phyloP scores from a whole-genome alignment of 2,797 vertebrate genomes.

The Enteromius mattozi region DNA sequence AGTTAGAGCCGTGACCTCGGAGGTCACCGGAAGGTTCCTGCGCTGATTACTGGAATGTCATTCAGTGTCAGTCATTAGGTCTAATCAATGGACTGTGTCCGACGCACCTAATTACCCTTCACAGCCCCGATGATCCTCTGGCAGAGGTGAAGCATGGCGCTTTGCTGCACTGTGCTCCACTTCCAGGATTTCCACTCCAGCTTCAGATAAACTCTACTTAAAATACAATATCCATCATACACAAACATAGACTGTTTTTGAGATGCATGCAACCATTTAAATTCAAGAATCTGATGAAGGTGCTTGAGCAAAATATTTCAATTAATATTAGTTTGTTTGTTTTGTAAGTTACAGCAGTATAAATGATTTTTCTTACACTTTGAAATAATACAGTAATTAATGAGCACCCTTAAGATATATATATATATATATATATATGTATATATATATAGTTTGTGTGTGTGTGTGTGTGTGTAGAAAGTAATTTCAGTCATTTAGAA shows the following conservation, averaged over 20 bases:
- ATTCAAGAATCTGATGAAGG: background rate
- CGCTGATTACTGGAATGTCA: conserved; percentile 40
- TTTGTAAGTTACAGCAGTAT: too few species aligned
- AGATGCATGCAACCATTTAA: background rate
- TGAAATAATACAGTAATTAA: background rate
- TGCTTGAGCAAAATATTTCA: background rate
- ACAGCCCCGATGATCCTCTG: conserved; percentile 18
- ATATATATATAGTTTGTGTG: too few species aligned
- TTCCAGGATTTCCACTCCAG: background rate
- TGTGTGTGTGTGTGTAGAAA: too few species aligned
- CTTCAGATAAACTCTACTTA: background rate
- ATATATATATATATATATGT: too few species aligned
- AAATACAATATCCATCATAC: background rate
- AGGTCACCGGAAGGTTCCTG: conserved; percentile 18
- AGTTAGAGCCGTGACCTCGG: background rate
- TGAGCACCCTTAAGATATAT: background rate
- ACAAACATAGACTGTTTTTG: background rate
- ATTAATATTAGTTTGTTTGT: too few species aligned
- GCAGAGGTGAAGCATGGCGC: background rate
- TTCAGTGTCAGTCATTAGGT: conserved; percentile 40
- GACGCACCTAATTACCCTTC: conserved; percentile 45
- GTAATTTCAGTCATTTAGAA: too few species aligned
- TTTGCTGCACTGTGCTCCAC: conserved; percentile 2
- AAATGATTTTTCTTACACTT: too few species aligned
- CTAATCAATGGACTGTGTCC: conserved; percentile 41